Evolutionary conservation across 2,113 vertebrate species (phyloP).

Genomic region (Otus sunia): DNA sequence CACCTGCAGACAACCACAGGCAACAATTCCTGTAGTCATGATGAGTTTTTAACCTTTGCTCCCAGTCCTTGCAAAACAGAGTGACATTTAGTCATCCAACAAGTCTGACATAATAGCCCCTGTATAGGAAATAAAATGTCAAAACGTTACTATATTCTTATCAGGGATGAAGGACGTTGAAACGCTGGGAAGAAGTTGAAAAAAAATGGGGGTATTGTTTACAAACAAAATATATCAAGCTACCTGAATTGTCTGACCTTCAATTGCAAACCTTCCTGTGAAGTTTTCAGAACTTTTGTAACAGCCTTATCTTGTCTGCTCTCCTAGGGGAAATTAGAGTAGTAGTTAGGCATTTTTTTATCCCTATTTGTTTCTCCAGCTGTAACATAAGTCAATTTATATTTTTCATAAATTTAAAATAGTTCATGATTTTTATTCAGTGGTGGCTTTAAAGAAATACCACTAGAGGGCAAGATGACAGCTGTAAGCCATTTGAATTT

Average conservation of each 20-base stretch:
- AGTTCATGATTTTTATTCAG: neutral
- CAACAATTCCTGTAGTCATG: neutral
- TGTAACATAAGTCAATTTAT: neutral
- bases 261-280: neutral
- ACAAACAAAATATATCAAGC: neutral
- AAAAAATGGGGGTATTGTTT: neutral
- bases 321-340: neutral
- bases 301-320: neutral
- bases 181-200: neutral
- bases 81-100: neutral
- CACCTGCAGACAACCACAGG: neutral
- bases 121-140: neutral
- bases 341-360: neutral
- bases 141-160: neutral
- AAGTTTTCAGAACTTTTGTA: neutral
- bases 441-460: neutral
- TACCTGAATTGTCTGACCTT: neutral
- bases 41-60: neutral
- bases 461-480: slow-evolving; percentile 41
- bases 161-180: neutral
- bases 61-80: neutral
- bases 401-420: neutral
- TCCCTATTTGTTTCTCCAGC: neutral
- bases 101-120: neutral
- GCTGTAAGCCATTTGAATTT: neutral